Evolutionary conservation across 2,113 vertebrate genomes (phyloP).

Genomic region (Rhinolophus ferrumequinum): DNA sequence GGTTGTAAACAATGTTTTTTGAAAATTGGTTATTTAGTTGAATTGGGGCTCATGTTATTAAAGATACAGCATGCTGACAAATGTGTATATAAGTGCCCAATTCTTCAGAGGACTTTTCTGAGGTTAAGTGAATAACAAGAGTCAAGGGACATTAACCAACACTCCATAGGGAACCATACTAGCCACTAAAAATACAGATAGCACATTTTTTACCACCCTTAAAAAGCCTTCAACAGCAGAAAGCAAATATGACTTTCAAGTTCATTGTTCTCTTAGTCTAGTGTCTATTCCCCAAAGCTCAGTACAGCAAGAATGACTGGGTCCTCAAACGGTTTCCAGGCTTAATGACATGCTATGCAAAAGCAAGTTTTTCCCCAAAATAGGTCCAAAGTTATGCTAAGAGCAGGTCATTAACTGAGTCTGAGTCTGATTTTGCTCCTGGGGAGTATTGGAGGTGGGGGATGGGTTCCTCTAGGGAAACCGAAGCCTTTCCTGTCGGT

Average conservation of each 20-base stretch:
- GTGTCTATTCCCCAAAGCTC: background rate
- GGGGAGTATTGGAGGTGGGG: too few species aligned
- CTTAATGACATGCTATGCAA: background rate
- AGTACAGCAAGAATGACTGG: background rate
- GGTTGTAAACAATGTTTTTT: background rate
- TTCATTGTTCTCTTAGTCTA: background rate
- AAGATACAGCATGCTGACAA: background rate
- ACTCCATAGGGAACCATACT: background rate
- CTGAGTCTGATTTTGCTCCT: background rate
- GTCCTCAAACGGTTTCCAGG: background rate
- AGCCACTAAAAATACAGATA: background rate
- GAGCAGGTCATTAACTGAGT: background rate
- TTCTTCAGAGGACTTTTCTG: background rate
- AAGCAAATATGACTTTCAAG: background rate
- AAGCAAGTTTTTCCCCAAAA: background rate
- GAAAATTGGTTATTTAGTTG: slow-evolving; percentile 15
- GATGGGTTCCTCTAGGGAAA: background rate
- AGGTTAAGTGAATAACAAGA: background rate
- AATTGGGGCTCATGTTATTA: background rate
- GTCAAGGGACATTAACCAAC: background rate
- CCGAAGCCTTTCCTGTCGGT: background rate
- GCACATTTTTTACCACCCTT: background rate
- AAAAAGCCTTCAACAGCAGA: background rate
- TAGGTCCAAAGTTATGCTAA: background rate
- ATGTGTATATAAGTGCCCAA: background rate